Evolutionary conservation across 2,797 vertebrate genomes (phyloP).

Genomic region (Pristis pectinata): DNA sequence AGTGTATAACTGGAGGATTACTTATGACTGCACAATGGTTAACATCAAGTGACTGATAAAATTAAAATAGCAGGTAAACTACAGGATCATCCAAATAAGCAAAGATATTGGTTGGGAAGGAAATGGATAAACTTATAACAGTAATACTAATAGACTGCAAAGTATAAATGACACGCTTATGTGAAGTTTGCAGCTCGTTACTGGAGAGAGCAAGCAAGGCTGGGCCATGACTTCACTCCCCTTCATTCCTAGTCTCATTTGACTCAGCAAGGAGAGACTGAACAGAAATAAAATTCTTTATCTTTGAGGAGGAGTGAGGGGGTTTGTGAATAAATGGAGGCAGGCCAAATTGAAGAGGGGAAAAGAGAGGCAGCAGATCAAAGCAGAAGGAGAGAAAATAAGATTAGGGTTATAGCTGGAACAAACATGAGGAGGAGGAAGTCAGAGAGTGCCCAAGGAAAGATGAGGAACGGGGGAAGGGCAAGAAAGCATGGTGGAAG

Average conservation of each 20-base stretch:
- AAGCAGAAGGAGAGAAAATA: no score
- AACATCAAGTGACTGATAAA: no score
- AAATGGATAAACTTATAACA: neutral
- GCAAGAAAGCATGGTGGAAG: no score
- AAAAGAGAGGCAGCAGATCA: no score
- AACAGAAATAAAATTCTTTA: neutral
- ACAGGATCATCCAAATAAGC: neutral
- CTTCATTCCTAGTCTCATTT: neutral
- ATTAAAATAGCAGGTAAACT: neutral
- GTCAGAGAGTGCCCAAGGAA: no score
- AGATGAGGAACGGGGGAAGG: no score
- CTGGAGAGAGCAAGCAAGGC: neutral
- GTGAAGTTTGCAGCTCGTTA: neutral
- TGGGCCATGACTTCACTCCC: neutral
- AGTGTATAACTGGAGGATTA: neutral
- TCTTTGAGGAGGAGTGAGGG: no score
- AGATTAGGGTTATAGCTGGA: no score
- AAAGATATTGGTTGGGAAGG: neutral
- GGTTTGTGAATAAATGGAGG: no score
- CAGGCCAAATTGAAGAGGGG: no score
- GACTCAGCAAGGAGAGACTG: neutral
- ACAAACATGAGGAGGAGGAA: no score
- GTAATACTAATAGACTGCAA: neutral
- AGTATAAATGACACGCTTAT: neutral
- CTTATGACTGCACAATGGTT: neutral